Conservation (phyloP, 1,140 invertebrate species). For the Chironomus striatipennis region DNA sequence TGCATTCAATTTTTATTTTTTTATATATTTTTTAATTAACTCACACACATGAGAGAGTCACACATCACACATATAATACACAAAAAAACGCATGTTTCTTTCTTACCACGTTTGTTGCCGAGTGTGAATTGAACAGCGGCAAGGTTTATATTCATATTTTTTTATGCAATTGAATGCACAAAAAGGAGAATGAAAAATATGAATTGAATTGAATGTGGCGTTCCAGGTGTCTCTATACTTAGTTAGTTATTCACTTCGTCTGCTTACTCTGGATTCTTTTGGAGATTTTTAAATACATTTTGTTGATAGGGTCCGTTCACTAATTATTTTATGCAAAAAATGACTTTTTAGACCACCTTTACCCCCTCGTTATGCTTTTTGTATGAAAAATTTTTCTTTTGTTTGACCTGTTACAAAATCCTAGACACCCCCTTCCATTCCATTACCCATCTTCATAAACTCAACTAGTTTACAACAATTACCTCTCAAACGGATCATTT, state of each 20-base stretch:
- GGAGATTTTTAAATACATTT: too few species aligned
- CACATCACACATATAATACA: not conserved
- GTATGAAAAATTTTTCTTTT: too few species aligned
- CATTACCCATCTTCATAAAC: too few species aligned
- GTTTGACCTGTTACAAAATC: too few species aligned
- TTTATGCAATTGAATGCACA: not conserved
- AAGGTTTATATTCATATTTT: not conserved
- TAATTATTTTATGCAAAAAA: too few species aligned
- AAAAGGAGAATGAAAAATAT: too few species aligned
- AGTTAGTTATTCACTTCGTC: not conserved
- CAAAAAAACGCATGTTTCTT: constrained; percentile 3
- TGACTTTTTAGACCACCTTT: too few species aligned
- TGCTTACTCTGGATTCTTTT: not conserved
- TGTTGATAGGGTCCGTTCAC: too few species aligned
- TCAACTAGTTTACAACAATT: too few species aligned
- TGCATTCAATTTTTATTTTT: constrained; percentile 15
- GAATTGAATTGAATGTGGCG: not conserved
- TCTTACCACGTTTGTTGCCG: not conserved
- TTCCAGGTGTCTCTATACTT: constrained; percentile 16
- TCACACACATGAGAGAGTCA: not conserved
- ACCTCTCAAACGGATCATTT: too few species aligned
- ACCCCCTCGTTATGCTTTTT: too few species aligned
- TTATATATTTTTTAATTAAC: constrained; percentile 22
- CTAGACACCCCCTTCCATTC: too few species aligned
- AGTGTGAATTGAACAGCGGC: constrained; percentile 1